These are phyloP conservation scores for Leptoclinus maculatus DNA, from an alignment of 2,797 vertebrate species.

Conservation along the genomic window DNA sequence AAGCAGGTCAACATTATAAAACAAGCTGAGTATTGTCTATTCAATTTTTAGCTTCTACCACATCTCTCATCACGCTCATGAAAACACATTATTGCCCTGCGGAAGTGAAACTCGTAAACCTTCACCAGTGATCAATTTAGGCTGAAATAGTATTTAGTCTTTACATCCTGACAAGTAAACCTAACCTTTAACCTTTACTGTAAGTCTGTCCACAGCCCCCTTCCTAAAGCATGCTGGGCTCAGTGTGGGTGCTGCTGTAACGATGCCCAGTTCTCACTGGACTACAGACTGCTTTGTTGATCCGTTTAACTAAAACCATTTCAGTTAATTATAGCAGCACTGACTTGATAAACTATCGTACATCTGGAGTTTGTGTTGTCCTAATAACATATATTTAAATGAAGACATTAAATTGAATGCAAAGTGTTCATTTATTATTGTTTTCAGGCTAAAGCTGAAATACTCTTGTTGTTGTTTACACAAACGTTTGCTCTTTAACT, in stretches of 20 bases:
- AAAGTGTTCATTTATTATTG: neutral
- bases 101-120: neutral
- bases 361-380: neutral
- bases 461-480: no score
- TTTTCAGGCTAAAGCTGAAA: neutral
- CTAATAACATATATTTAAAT: neutral
- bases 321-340: neutral
- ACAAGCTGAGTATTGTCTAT: neutral
- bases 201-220: slow-evolving; percentile 50
- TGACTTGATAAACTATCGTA: neutral
- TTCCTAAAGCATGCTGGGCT: slow-evolving; percentile 62
- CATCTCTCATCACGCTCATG: neutral
- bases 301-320: slow-evolving; percentile 31
- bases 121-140: neutral
- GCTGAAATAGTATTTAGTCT: neutral
- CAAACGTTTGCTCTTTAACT: no score
- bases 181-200: slow-evolving; percentile 12
- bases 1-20: slow-evolving; percentile 29
- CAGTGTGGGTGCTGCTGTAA: slow-evolving; percentile 68
- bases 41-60: neutral
- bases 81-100: neutral
- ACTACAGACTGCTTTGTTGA: slow-evolving; percentile 17
- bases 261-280: slow-evolving; percentile 67
- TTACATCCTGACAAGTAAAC: neutral
- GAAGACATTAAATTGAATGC: neutral